Base-by-base conservation (phyloP, 2,797 vertebrate genomes). In the Coccyzus lansbergi region DNA sequence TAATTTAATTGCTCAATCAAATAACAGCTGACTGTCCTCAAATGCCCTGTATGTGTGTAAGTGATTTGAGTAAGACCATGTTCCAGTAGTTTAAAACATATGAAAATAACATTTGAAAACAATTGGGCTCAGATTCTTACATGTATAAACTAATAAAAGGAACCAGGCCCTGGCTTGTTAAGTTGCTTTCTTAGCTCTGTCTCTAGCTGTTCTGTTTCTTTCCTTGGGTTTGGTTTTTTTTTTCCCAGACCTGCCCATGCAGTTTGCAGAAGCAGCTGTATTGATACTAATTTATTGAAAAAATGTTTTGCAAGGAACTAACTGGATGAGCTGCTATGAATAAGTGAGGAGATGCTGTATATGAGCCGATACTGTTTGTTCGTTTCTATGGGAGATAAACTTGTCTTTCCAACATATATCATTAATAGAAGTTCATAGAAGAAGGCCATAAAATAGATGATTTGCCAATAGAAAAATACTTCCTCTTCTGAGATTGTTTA, bases 251-350 rank as follows among this genome's bases (percentile, higher is more conserved):
- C 64, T 60, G 33, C 38, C 85, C 24, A 2, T 72, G 55, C 63
- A 82, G 75, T 84, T 93, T 84, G 74, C 75, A 91, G 74, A 80
- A 93, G 49, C 49, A 79, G 78, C 60, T 88, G 31, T 75, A 75
- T 80, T 64, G 68, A 15, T 90, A 84, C 28, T 67, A 82, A 91
- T 74, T 69, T 64, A 64, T 59, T 70, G 77, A 74, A 88, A 84
- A 88, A 70, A 29, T 49, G 55, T 93, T 93, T 65, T 81, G 65
- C 53, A 53, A 44, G 72, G 60, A 80, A 46, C 44, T 64, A 91
- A 75, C 24, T 53, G 68, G 34, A 71, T 36, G 64, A 68, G 53
- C 86, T 91, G 64, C 60, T 53, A 12, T 59, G 74, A 91, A 71
- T 93, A 91, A 84, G 59, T 0, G 3, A 83, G 48, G 49, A 75